Evolutionary conservation across 2,113 vertebrate species (phyloP).

Genomic region (Arizona elegans): DNA sequence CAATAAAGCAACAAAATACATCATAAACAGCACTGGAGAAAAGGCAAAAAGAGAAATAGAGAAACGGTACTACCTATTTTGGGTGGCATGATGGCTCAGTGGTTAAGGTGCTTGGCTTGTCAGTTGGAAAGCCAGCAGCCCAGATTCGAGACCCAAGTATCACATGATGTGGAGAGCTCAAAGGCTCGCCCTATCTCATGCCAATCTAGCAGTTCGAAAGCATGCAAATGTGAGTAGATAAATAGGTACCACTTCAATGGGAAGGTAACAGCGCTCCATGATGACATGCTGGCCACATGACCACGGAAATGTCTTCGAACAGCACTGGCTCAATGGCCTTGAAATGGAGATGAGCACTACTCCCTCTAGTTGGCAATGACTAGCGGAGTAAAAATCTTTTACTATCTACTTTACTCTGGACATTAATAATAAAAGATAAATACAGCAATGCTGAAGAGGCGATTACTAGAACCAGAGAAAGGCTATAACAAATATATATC

Average conservation of each 20-base stretch:
- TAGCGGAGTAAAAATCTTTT: background rate
- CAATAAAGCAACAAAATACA: background rate
- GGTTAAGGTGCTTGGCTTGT: background rate
- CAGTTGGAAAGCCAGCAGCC: background rate
- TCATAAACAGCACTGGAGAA: background rate
- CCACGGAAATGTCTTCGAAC: background rate
- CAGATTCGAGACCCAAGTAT: background rate
- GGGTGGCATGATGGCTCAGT: background rate
- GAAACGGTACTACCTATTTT: background rate
- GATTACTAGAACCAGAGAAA: too few relatives aligned
- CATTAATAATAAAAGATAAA: background rate
- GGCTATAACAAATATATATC: background rate
- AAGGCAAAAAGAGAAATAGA: background rate
- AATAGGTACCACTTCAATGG: background rate
- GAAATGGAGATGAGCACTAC: background rate
- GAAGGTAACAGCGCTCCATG: background rate
- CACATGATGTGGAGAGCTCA: background rate
- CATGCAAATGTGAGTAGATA: background rate
- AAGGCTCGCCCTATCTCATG: background rate
- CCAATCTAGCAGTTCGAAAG: background rate
- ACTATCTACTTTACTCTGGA: background rate
- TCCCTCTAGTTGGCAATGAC: too few relatives aligned
- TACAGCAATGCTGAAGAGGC: background rate
- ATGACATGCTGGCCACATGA: background rate
- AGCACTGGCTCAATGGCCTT: background rate